These are phyloP conservation scores for Phymatocera aterrima DNA, from an alignment of 2,888 invertebrate genomes.

Conservation along the genomic window DNA sequence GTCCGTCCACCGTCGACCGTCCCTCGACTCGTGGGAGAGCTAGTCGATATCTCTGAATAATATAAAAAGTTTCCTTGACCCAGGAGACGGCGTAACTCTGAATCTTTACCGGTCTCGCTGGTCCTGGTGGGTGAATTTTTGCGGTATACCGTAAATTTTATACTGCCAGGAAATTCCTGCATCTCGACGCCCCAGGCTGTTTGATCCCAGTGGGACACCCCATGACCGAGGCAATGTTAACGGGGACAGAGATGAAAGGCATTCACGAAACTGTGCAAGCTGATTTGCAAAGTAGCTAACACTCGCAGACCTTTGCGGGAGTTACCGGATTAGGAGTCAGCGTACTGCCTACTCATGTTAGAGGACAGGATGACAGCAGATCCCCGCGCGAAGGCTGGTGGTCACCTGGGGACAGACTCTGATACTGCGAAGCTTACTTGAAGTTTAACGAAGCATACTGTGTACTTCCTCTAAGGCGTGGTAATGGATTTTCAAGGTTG, in stretches of 20 bases:
- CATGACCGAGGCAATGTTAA: not conserved
- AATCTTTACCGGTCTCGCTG: constrained; percentile 23
- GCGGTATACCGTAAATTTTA: constrained; percentile 12
- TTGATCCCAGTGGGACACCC: constrained; percentile 16
- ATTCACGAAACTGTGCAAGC: constrained; percentile 19
- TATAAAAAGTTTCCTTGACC: constrained; percentile 34
- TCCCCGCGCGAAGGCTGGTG: not conserved
- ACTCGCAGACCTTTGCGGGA: not conserved
- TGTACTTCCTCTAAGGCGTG: not conserved
- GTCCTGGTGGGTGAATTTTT: constrained; percentile 26
- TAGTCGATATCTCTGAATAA: constrained; percentile 42
- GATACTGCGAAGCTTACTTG: not conserved
- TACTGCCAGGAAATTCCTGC: not conserved
- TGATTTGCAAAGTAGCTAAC: constrained; percentile 26
- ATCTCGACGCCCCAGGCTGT: constrained; percentile 12
- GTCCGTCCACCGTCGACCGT: not conserved
- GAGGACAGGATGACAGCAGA: not conserved
- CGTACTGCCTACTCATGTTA: not conserved
- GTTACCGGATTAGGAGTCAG: not conserved
- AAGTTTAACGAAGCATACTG: constrained; percentile 4
- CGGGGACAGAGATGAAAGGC: constrained; percentile 7
- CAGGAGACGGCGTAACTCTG: constrained; percentile 27
- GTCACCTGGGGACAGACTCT: not conserved
- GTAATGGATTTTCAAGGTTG: constrained; percentile 20
- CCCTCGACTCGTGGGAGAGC: not conserved